Evolutionary conservation across 2,888 invertebrate genomes (phyloP).

Genomic region (Celastrina argiolus): DNA sequence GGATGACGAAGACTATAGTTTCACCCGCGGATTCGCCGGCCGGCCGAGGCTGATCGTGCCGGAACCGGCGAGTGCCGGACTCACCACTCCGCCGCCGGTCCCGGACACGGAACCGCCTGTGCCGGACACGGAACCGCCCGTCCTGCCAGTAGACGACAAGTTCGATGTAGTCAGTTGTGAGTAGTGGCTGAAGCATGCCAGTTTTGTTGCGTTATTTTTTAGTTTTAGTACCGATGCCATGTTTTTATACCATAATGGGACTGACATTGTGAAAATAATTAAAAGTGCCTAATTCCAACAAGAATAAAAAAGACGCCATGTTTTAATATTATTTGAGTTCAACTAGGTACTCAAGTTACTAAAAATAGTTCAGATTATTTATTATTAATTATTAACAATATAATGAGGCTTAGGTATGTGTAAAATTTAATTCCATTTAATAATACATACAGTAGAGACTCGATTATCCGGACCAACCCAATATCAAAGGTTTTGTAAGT

Average conservation of each 20-base stretch:
- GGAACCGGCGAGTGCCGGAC: conserved; percentile 27
- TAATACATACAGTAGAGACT: too few relatives aligned
- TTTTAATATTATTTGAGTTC: neutral
- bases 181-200: conserved; percentile 75
- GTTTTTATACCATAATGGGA: too few relatives aligned
- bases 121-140: conserved; percentile 45
- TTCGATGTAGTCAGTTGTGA: conserved; percentile 70
- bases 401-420: too few relatives aligned
- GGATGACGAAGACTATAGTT: conserved; percentile 68
- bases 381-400: too few relatives aligned
- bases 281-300: too few relatives aligned
- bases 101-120: conserved; percentile 43
- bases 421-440: too few relatives aligned
- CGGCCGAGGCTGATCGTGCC: conserved; percentile 25
- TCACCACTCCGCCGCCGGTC: conserved; percentile 34
- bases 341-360: too few relatives aligned
- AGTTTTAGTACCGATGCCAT: conserved; percentile 22
- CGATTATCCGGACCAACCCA: too few relatives aligned
- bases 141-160: conserved; percentile 46
- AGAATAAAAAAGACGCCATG: too few relatives aligned
- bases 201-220: conserved; percentile 55
- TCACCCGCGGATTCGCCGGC: neutral
- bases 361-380: too few relatives aligned
- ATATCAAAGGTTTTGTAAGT: too few relatives aligned
- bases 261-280: too few relatives aligned